Base-by-base conservation (phyloP, 2,113 vertebrate species). In the Lagopus muta region DNA sequence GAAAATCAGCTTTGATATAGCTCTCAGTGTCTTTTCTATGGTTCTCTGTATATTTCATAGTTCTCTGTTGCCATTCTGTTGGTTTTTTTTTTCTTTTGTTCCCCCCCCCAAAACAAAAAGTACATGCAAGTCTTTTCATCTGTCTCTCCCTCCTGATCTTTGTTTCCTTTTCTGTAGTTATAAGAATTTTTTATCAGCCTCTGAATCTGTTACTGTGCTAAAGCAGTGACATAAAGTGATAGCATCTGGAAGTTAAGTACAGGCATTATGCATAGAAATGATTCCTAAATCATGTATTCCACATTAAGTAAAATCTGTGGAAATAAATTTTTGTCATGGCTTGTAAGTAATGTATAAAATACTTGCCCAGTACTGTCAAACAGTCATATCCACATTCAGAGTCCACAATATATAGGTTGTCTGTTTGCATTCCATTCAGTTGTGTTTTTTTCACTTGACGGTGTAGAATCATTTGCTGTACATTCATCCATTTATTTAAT, bases 251-350 rank as follows among this genome's bases (percentile, higher is more conserved):
- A 82, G 60, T 85, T 97, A 88, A 96, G 85, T 60, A 94, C 78
- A 87, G 73, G 38, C 78, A 93, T 96, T 96, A 95, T 93, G 62
- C 86, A 94, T 87, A 95, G 83, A 97, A 97, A 97, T 96, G n/a
- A 94, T 92, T 97, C 87, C 47, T 80, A 92, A 94, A 66, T 97
- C 65, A 87, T 86, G 89, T 95, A 84, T 87, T 92, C 90, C 72
- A 92, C 1, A 0, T 96, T 93, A 94, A 87, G 95, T 93, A 82
- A 82, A 95, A 92, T 87, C 54, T 82, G 7, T 24, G 30, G 74
- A 67, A 96, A 96, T 94, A 94, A 19, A n/a, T 58, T 58, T 96
- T 78, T 96, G 76, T 91, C 89, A 90, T 71, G 76, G 40, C 61
- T 86, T 97, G 74, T 93, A 90, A 91, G 47, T 94, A 91, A 92